Percentiles rank a stretch among this genome's conserved stretches.
These are phyloP conservation scores for Sitta europaea DNA, from an alignment of 2,113 vertebrate genomes.

Conservation along the genomic window DNA sequence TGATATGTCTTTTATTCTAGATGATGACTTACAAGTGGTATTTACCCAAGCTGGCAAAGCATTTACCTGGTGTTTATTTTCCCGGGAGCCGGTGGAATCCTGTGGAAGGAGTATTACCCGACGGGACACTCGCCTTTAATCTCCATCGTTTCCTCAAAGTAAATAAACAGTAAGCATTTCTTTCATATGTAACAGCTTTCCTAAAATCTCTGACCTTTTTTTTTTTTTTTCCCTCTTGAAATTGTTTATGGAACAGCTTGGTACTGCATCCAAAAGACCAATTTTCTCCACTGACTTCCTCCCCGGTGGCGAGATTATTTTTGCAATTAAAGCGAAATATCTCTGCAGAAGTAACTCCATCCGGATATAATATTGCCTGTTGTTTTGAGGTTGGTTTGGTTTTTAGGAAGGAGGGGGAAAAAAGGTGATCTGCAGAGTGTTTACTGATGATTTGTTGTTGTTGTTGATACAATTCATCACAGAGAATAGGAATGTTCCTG, in stretches of 20 bases:
- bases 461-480: conserved; percentile 50
- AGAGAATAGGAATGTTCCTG: neutral
- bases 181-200: conserved; percentile 65
- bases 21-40: conserved; percentile 99
- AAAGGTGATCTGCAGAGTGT: conserved; percentile 46
- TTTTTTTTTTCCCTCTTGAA: neutral
- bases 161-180: conserved; percentile 88
- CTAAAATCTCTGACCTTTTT: conserved; percentile 46
- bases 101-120: conserved; percentile 65
- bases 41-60: conserved; percentile 85
- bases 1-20: conserved; percentile 56
- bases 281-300: conserved; percentile 68
- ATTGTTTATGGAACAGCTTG: conserved; percentile 71
- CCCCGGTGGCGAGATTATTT: conserved; percentile 67
- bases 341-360: conserved; percentile 68
- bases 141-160: conserved; percentile 87
- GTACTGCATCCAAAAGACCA: conserved; percentile 67
- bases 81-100: conserved; percentile 89
- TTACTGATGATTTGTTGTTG: conserved; percentile 32
- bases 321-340: conserved; percentile 75
- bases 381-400: neutral
- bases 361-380: conserved; percentile 43
- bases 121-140: conserved; percentile 84
- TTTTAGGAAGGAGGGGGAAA: conserved; percentile 44
- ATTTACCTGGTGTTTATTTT: conserved; percentile 84